Percentiles rank a stretch among this genome's conserved stretches.
Conservation (phyloP, 2,888 invertebrate species). For the Globia sparganii region DNA sequence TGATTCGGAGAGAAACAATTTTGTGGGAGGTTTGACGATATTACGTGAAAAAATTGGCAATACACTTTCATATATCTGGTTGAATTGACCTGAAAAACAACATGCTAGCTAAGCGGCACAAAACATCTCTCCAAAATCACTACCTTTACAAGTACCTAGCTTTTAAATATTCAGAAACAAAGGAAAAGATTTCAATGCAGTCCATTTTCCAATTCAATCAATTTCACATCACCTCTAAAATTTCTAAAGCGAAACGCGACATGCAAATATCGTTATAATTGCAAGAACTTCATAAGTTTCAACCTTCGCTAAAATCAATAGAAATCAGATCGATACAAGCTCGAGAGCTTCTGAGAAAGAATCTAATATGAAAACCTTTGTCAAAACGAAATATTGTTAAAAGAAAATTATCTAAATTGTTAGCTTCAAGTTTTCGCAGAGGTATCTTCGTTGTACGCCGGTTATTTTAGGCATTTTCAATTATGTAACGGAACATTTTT, state of each 20-base stretch:
- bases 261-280: constrained; percentile 14
- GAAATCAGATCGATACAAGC: constrained; percentile 38
- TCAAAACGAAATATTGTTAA: constrained; percentile 73
- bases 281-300: background rate
- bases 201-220: background rate
- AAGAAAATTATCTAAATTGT: constrained; percentile 80
- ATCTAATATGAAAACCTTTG: constrained; percentile 40
- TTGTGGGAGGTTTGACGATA: background rate
- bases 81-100: background rate
- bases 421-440: constrained; percentile 76
- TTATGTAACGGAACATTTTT: constrained; percentile 75
- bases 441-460: constrained; percentile 69
- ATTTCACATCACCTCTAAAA: background rate
- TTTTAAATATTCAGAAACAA: background rate
- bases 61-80: background rate
- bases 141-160: background rate
- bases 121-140: background rate
- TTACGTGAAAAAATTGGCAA: background rate
- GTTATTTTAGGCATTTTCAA: constrained; percentile 89
- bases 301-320: constrained; percentile 44
- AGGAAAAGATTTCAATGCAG: background rate
- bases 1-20: background rate
- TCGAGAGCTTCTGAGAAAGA: constrained; percentile 47
- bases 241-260: background rate
- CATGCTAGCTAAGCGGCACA: no score